phyloP scores from a whole-genome alignment of 1,140 invertebrate species.

The Chymomyza costata region DNA sequence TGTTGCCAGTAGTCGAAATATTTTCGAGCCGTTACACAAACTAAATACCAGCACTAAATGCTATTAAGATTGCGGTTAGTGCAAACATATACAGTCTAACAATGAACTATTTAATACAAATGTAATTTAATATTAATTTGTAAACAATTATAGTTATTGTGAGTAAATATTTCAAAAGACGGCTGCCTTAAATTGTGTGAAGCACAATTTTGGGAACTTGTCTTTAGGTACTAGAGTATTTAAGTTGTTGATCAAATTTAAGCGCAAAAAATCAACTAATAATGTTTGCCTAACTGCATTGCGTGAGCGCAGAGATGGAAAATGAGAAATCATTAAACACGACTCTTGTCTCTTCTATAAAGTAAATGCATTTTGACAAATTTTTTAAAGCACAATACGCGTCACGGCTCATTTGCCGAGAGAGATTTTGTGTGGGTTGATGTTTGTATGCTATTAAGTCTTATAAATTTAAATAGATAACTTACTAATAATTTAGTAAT shows the following conservation, averaged over 20 bases:
- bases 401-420: constrained; percentile 56
- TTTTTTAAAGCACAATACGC: constrained; percentile 23
- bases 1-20: constrained; percentile 58
- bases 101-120: constrained; percentile 3
- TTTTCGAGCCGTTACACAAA: constrained; percentile 10
- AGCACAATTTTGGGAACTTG: constrained; percentile 22
- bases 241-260: constrained; percentile 21
- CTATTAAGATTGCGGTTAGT: constrained; percentile 40
- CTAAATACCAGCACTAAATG: constrained; percentile 41
- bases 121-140: constrained; percentile 49
- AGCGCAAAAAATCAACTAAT: no score
- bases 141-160: no score
- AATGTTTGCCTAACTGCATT: constrained; percentile 36
- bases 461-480: constrained; percentile 57
- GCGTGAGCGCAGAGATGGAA: no score
- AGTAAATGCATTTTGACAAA: constrained; percentile 33
- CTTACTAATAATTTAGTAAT: constrained; percentile 67
- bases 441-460: constrained; percentile 47
- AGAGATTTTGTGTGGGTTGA: no score
- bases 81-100: no score
- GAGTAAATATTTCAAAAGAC: constrained; percentile 38
- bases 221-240: constrained; percentile 19
- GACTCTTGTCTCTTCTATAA: constrained; percentile 1
- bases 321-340: not conserved
- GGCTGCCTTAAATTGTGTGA: constrained; percentile 18